These are phyloP conservation scores for Hedychridium roseum DNA, from an alignment of 2,888 invertebrate genomes.

Conservation along the genomic window DNA sequence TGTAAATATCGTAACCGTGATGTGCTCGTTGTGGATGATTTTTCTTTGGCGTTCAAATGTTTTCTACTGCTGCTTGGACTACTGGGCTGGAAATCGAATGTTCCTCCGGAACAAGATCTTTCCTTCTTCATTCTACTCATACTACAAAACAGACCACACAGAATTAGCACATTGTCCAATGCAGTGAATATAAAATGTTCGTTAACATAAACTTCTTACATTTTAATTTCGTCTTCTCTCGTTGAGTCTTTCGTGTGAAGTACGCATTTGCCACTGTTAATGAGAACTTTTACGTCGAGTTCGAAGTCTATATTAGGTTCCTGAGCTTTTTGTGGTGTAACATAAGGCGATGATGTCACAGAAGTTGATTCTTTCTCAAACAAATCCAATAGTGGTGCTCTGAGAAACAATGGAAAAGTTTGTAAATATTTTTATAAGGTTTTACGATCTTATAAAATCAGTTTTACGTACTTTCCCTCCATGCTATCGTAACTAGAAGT, in stretches of 20 bases:
- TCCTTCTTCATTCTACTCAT: constrained; percentile 77
- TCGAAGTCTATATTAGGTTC: constrained; percentile 97
- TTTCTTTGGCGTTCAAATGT: constrained; percentile 58
- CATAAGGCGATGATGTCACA: constrained; percentile 56
- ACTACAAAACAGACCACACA: constrained; percentile 41
- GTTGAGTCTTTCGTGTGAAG: constrained; percentile 87
- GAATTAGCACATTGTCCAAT: constrained; percentile 4
- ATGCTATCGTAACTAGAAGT: constrained; percentile 60
- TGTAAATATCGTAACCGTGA: constrained; percentile 61
- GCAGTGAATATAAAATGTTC: constrained; percentile 4
- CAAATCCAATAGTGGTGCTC: constrained; percentile 58
- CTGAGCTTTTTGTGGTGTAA: constrained; percentile 69
- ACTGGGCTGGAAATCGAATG: constrained; percentile 68
- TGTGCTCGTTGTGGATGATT: constrained; percentile 56
- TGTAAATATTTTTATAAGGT: neutral
- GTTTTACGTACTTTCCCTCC: constrained; percentile 55
- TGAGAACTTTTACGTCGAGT: constrained; percentile 93
- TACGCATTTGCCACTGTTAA: constrained; percentile 96
- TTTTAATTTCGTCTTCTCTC: constrained; percentile 75
- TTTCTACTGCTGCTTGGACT: constrained; percentile 67
- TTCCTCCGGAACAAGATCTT: constrained; percentile 73
- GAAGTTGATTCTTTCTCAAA: constrained; percentile 57
- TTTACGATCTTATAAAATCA: neutral
- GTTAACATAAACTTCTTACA: constrained; percentile 62
- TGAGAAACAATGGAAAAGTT: constrained; percentile 16